phyloP scores from a whole-genome alignment of 53 echinoderm and acorn worm genomes.

The Stichopus horrens region DNA sequence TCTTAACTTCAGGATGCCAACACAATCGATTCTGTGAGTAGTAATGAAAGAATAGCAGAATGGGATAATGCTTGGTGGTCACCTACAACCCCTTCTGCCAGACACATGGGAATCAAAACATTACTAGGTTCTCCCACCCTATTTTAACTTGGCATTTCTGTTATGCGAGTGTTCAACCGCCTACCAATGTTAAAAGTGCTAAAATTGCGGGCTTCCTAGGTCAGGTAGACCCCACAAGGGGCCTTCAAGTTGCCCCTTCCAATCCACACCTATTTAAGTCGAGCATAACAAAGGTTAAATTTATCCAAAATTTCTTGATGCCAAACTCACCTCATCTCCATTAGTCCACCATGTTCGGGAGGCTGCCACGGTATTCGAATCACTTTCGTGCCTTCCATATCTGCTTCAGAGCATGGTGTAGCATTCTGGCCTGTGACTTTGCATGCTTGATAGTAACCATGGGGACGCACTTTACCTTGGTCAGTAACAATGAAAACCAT shows the following conservation, averaged over 20 bases:
- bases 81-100: too few relatives aligned
- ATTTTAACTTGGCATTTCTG: too few relatives aligned
- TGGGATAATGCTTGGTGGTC: neutral
- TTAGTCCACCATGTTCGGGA: slow-evolving; percentile 69
- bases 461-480: slow-evolving; percentile 86
- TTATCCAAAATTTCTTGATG: too few relatives aligned
- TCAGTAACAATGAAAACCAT: slow-evolving; percentile 90
- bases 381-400: slow-evolving; percentile 81
- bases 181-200: too few relatives aligned
- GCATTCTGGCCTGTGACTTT: slow-evolving; percentile 96
- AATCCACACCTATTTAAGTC: too few relatives aligned
- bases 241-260: too few relatives aligned
- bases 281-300: too few relatives aligned
- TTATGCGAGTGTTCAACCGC: too few relatives aligned
- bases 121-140: too few relatives aligned
- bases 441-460: slow-evolving; percentile 98
- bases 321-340: slow-evolving; percentile 42
- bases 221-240: too few relatives aligned
- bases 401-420: slow-evolving; percentile 81
- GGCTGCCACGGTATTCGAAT: slow-evolving; percentile 88
- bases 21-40: slow-evolving; percentile 75
- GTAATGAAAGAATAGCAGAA: slow-evolving; percentile 25
- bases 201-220: too few relatives aligned
- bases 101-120: too few relatives aligned
- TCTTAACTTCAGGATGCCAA: slow-evolving; percentile 92